These are phyloP conservation scores for Copidosoma floridanum DNA, from an alignment of 1,140 invertebrate species.

Conservation along the genomic window DNA sequence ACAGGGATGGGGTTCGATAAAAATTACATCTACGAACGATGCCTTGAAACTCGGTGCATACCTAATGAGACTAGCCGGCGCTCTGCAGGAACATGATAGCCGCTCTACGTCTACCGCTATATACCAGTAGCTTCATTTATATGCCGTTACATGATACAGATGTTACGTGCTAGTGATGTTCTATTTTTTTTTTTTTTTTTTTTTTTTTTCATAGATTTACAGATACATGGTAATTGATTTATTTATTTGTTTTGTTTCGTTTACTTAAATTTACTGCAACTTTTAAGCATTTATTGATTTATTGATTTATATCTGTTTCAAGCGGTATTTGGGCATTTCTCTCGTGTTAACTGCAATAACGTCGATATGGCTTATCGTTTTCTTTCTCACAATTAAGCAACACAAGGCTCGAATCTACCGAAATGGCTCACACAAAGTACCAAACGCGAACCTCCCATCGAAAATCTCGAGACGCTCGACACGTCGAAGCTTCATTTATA, in stretches of 20 bases:
- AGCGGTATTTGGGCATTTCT: too few relatives aligned
- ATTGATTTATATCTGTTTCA: too few relatives aligned
- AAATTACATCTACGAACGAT: conserved; percentile 46
- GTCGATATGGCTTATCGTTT: too few relatives aligned
- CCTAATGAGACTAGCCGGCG: conserved; percentile 53
- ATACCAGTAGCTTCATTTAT: conserved; percentile 53
- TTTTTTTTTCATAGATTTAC: conserved; percentile 12
- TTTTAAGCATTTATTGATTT: too few relatives aligned
- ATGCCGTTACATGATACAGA: conserved; percentile 51
- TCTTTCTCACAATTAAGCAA: too few relatives aligned
- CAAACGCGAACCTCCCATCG: conserved; percentile 4
- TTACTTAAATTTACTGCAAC: too few relatives aligned
- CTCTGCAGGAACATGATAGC: conserved; percentile 47
- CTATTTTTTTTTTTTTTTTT: conserved; percentile 26
- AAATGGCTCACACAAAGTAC: too few relatives aligned
- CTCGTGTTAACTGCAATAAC: too few relatives aligned
- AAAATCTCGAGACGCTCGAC: conserved; percentile 7
- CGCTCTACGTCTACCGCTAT: conserved; percentile 53
- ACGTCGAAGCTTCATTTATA: too few relatives aligned
- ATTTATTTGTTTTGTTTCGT: too few relatives aligned
- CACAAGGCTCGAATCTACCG: too few relatives aligned
- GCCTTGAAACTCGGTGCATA: conserved; percentile 53
- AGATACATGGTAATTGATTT: background rate
- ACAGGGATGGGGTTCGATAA: background rate
- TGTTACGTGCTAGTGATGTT: conserved; percentile 51